Evolutionary conservation across 2,888 invertebrate species (phyloP), one percentile per base, ranked within the genome.

Genomic region (Alcis repandata): DNA sequence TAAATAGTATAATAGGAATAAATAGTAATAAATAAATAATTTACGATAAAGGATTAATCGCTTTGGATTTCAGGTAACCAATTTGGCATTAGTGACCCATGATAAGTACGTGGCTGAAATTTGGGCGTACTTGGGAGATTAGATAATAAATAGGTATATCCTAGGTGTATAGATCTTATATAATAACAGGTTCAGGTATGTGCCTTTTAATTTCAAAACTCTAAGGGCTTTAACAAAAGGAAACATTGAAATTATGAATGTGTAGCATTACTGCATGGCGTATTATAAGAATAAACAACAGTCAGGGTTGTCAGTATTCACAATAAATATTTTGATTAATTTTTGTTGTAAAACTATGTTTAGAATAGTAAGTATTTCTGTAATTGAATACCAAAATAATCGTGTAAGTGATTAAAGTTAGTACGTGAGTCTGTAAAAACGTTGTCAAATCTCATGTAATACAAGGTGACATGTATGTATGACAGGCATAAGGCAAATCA

Each of bases 241-340:
- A 68, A 75, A 73, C 72, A 76, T 74, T 74, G 76, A 78, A 53
- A 46, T 54, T 49, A 54, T 59, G 48, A 43, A 64, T 64, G 52
- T 59, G 53, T 59, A 54, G n/a, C 59, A 59, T 54, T 54, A 54
- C 32, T 72, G 71, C 68, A 67, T 70, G 59, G 63, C 78, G 70
- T 79, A 80, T 78, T 79, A 79, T 79, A 77, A 76, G 73, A 75
- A 70, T 62, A 75, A 75, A 72, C 73, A 78, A 76, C 75, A 75
- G 70, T 68, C 71, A 84, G 82, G 82, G 83, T 33, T 82, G 54
- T 15, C 53, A 49, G 36, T 15, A 8, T 17, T 15, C 3, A 15
- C 11, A 36, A 46, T 1, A 27, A 27, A 27, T 4, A 4, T 4
- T 27, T 27, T 27, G 27, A 2, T 6, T 27, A n/a, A n/a, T n/a